Conservation (phyloP, 2,113 vertebrate species). For the Ascaphus truei region DNA sequence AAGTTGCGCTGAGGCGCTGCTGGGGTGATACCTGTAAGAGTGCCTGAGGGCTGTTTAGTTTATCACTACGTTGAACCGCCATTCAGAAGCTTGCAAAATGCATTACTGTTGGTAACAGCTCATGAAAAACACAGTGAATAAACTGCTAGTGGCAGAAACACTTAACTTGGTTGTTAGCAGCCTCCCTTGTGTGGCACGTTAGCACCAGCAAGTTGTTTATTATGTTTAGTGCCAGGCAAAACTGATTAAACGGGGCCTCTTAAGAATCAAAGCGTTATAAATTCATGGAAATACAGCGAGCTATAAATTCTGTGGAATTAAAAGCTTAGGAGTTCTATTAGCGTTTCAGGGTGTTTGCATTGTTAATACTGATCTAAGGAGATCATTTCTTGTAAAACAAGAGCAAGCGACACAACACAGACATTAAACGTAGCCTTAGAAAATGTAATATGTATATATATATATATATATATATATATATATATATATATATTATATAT, state of each 20-base stretch:
- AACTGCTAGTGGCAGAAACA: conserved; percentile 88
- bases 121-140: conserved; percentile 90
- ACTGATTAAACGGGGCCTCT: conserved; percentile 97
- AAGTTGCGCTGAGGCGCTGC: conserved; percentile 26
- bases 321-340: conserved; percentile 96
- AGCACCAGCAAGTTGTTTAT: conserved; percentile 95
- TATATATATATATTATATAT: background rate
- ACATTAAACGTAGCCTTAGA: conserved; percentile 51
- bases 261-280: conserved; percentile 98
- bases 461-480: no score
- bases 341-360: conserved; percentile 95
- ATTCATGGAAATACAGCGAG: conserved; percentile 98
- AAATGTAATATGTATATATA: background rate
- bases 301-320: conserved; percentile 98
- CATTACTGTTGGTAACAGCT: conserved; percentile 81
- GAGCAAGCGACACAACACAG: conserved; percentile 67
- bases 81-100: conserved; percentile 73
- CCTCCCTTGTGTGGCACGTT: conserved; percentile 95
- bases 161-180: conserved; percentile 94
- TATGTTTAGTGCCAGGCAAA: conserved; percentile 92
- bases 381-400: conserved; percentile 79
- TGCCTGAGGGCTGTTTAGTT: conserved; percentile 63
- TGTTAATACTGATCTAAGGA: conserved; percentile 93
- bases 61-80: conserved; percentile 73
- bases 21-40: conserved; percentile 45